Evolutionary conservation across 2,888 invertebrate genomes (phyloP), one percentile per base, ranked within the genome.

Genomic region (Tridacna crocea): DNA sequence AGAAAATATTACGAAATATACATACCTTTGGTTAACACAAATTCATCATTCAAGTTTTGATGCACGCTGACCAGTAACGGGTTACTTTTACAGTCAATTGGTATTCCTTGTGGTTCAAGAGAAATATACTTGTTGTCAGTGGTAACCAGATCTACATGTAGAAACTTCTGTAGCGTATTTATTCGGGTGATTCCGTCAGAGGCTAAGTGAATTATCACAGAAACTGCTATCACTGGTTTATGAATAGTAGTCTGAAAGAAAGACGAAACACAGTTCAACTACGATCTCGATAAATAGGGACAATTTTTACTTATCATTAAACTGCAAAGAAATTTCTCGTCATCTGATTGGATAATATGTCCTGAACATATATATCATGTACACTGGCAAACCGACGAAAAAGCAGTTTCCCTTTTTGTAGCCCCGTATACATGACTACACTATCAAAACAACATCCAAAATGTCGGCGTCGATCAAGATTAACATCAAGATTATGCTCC

Each of bases 11-110:
- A n/a, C n/a, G n/a, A n/a, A 6, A 55, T 55, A 15, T 55, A 26
- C 22, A 36, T 76, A 81, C 84, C 92, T 89, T 88, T 90, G 1
- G 92, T 89, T 24, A 89, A 74, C 61, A 86, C 87, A 80, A 93
- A 92, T 10, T 90, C 88, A 70, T 85, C 84, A 73, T 88, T 90
- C 15, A 93, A 88, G 75, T 92, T 90, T 48, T 93, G 92, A 0
- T 76, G 70, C 8, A 92, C 84, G 1, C 89, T 74, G 22, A 92
- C 76, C n/a, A 81, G 82, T 4, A 91, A 17, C 2, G 92, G 91
- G 66, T 87, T 90, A 0, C 83, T 75, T 15, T 85, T 47, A 79
- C 93, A 93, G 66, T 75, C 85, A 10, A 91, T 75, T 10, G 83
- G 80, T 19, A 89, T 72, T 22, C 82, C 79, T 26, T 77, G 70